A percentile compares a stretch with the other conserved stretches of the same genome.
These are phyloP conservation scores for Diachasma alloeum DNA, from an alignment of 1,140 invertebrate species.

Conservation along the genomic window DNA sequence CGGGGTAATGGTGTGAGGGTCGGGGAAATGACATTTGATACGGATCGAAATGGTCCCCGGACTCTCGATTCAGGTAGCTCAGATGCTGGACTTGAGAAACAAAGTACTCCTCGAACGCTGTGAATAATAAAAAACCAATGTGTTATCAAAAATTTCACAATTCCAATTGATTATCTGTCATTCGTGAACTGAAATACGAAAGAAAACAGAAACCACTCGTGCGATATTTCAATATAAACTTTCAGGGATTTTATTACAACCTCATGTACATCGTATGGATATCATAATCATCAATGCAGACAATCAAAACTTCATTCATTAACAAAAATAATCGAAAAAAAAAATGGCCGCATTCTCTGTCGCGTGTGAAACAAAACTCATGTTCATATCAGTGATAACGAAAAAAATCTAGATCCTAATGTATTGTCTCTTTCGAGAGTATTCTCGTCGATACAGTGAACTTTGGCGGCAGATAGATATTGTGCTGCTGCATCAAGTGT, in stretches of 20 bases:
- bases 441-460: constrained; percentile 42
- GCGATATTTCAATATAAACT: no score
- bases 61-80: no score
- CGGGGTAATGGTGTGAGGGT: no score
- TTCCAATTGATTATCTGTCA: no score
- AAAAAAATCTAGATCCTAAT: background rate
- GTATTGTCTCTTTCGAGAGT: constrained; percentile 28
- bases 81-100: no score
- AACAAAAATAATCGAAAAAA: background rate
- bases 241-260: background rate
- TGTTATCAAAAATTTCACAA: no score
- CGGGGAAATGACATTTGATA: no score
- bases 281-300: background rate
- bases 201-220: no score
- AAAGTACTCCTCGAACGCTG: no score
- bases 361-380: background rate
- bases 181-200: no score
- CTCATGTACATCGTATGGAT: background rate
- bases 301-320: background rate
- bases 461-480: constrained; percentile 50
- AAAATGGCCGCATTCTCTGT: background rate
- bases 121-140: no score
- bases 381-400: background rate
- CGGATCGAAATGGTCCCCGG: no score
- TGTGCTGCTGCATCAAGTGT: constrained; percentile 52